Base-by-base conservation (phyloP, 2,888 invertebrate species). In the Nematopogon swammerdamellus region DNA sequence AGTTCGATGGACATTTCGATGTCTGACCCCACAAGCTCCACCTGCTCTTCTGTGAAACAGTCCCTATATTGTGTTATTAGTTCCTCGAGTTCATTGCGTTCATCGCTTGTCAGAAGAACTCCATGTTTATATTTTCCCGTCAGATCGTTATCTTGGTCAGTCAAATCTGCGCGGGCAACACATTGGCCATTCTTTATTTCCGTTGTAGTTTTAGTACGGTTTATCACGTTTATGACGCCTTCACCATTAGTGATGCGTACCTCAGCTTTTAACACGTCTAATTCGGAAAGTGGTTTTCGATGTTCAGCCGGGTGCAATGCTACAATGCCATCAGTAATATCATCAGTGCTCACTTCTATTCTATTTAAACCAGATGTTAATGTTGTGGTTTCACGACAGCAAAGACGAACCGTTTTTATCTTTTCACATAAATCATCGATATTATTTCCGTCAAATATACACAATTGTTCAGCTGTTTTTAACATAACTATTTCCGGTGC, bases 391-490 rank as follows among this genome's bases (percentile, higher is more conserved):
- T 2, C 17, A 11, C 46, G 19, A 2, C 50, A 49, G 30, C 46
- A 52, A n/a, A 53, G 48, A 10, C 29, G 14, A 10, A 52, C 30
- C 17, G 50, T 52, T 19, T 50, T 30, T 17, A 49, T 45, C 11
- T 17, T 44, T 6, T 25, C 25, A 25, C 25, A 25, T 10, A 52
- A 25, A 17, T 53, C 50, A 2, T n/a, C n/a, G n/a, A n/a, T n/a
- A 48, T 4, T 8, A 54, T 8, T 18, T 51, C 42, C 5, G 25
- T 25, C 0, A 50, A 11, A 6, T 48, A 11, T 18, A 46, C 19
- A 8, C 47, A 46, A 5, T 54, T 49, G 49, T 48, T 51, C n/a
- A 54, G 53, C 19, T 10, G 54, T 54, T 43, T 54, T 54, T 8
- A 51, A 18, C 1, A 54, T 49, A 1, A 54, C 45, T 2, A 54